Conservation (phyloP, 2,888 invertebrate species). For the Eilema caniola region DNA sequence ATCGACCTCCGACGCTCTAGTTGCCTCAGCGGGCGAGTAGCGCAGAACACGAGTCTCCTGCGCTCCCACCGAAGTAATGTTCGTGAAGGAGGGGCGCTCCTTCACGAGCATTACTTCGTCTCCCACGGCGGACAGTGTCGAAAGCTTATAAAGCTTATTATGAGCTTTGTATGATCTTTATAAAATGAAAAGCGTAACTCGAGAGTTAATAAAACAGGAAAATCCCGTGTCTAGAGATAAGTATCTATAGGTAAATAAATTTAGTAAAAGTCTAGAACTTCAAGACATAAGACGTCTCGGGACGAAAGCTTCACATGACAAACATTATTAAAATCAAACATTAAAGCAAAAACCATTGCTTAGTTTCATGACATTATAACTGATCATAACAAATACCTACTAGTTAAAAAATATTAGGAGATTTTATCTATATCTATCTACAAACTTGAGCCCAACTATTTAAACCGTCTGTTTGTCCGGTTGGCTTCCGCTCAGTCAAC, state of each 20-base stretch:
- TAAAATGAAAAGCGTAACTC: no score
- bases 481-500: slow-evolving; percentile 10
- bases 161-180: no score
- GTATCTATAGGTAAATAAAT: no score
- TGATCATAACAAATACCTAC: background rate
- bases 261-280: background rate
- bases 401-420: background rate
- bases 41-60: no score
- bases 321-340: background rate
- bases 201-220: no score
- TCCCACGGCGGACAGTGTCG: no score
- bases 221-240: background rate
- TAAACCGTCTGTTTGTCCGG: slow-evolving; percentile 3
- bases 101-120: no score
- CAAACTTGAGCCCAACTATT: slow-evolving; percentile 8
- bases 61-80: no score
- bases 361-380: background rate
- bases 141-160: background rate
- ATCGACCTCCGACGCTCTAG: no score
- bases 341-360: background rate
- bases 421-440: slow-evolving; percentile 10
- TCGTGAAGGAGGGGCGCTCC: no score
- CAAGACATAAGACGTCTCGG: background rate
- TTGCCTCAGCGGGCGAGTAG: no score
- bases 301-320: background rate